phyloP scores from a whole-genome alignment of 2,797 vertebrate genomes.

The Poecilia wingei region DNA sequence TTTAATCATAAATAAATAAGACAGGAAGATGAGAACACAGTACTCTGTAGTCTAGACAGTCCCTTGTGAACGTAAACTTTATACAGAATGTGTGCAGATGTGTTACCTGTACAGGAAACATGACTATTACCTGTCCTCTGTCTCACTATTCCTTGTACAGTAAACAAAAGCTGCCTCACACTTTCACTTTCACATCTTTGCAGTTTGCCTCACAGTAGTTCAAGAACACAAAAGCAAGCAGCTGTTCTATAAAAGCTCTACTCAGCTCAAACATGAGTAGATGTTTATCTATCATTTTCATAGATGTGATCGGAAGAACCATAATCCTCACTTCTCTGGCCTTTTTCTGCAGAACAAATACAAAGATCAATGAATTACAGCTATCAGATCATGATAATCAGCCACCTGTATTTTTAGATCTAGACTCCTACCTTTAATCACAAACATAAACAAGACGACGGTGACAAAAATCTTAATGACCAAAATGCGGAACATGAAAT shows the following conservation, averaged over 20 bases:
- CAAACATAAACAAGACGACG: neutral
- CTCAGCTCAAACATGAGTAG: no score
- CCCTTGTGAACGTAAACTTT: neutral
- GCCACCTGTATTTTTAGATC: neutral
- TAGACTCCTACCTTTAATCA: slow-evolving; percentile 36
- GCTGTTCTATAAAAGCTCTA: neutral
- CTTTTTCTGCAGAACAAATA: slow-evolving; percentile 17
- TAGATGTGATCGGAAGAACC: neutral
- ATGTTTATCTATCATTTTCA: neutral
- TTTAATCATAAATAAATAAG: neutral
- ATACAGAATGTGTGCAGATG: slow-evolving; percentile 1
- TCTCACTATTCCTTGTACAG: neutral
- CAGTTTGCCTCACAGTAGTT: slow-evolving; percentile 23
- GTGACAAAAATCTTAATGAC: neutral
- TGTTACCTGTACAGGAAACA: slow-evolving; percentile 5
- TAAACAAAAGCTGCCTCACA: neutral
- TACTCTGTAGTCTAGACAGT: neutral
- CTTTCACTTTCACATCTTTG: slow-evolving; percentile 21
- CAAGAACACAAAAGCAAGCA: neutral
- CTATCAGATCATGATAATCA: neutral
- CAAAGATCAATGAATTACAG: neutral
- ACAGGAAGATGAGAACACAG: neutral
- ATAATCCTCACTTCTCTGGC: neutral
- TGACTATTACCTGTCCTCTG: neutral
- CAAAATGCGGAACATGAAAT: neutral